Percentiles rank a stretch among this genome's conserved stretches.
These are phyloP conservation scores for Zaprionus kolodkinae DNA, from an alignment of 1,140 invertebrate species.

Conservation along the genomic window DNA sequence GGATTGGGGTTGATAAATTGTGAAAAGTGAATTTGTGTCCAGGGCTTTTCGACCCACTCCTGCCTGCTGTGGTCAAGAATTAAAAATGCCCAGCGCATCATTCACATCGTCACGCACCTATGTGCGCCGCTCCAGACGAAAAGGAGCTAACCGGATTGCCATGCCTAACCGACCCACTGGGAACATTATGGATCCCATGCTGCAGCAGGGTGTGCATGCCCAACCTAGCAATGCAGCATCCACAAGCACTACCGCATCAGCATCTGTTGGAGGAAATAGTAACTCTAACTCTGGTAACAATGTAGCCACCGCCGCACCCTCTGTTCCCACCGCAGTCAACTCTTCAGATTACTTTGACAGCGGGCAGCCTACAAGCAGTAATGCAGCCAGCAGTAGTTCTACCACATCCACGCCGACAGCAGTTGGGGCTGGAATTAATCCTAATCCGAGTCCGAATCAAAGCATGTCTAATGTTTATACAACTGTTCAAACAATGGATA, in stretches of 20 bases:
- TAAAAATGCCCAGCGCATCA: slow-evolving; percentile 94
- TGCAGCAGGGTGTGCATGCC: slow-evolving; percentile 87
- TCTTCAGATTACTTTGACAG: slow-evolving; percentile 70
- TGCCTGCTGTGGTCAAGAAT: slow-evolving; percentile 21
- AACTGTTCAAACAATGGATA: slow-evolving; percentile 69
- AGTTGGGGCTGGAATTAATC: slow-evolving; percentile 3
- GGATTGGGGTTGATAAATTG: slow-evolving; percentile 77
- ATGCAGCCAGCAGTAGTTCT: slow-evolving; percentile 11
- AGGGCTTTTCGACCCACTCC: slow-evolving; percentile 42
- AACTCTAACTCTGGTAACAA: slow-evolving; percentile 23
- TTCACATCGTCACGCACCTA: slow-evolving; percentile 94
- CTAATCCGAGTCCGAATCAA: slow-evolving; percentile 25
- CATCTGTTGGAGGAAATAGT: slow-evolving; percentile 13
- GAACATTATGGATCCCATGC: slow-evolving; percentile 82
- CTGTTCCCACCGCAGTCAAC: slow-evolving; percentile 22
- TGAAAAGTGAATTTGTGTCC: slow-evolving; percentile 61
- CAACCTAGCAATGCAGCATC: slow-evolving; percentile 39
- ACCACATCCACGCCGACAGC: slow-evolving; percentile 25
- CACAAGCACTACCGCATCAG: slow-evolving; percentile 33
- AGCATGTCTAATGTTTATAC: slow-evolving; percentile 54
- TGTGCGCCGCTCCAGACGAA: slow-evolving; percentile 91
- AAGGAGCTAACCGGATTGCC: slow-evolving; percentile 93
- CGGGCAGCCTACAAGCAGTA: slow-evolving; percentile 57
- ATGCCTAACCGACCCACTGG: slow-evolving; percentile 90
- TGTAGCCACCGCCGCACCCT: slow-evolving; percentile 16